Conservation (phyloP, 2,888 invertebrate genomes). For the Philopedon plagiatum region DNA sequence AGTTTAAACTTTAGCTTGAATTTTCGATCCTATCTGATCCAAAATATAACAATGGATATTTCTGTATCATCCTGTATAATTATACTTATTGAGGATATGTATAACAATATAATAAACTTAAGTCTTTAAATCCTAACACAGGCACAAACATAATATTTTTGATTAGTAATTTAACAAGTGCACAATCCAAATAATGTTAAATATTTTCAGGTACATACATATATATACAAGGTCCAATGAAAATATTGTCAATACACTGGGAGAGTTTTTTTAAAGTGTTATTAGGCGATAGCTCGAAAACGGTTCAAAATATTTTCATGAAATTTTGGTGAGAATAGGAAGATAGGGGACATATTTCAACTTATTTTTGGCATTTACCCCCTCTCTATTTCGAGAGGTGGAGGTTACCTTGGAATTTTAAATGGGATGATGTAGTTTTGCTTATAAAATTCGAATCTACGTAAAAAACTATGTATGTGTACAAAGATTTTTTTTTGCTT, state of each 20-base stretch:
- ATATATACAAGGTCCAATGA: not conserved
- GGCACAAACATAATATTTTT: constrained; percentile 4
- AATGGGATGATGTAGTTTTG: too few species aligned
- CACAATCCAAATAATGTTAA: not conserved
- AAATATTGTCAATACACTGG: not conserved
- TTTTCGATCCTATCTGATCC: not conserved
- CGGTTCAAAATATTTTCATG: too few species aligned
- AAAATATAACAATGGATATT: not conserved
- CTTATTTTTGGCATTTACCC: too few species aligned
- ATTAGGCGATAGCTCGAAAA: too few species aligned
- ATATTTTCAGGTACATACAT: constrained; percentile 10
- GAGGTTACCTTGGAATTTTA: too few species aligned
- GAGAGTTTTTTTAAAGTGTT: not conserved
- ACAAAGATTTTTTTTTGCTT: too few species aligned
- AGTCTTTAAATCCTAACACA: constrained; percentile 4
- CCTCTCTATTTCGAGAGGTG: too few species aligned
- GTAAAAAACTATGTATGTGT: too few species aligned
- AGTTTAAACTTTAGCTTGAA: too few species aligned
- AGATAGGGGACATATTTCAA: too few species aligned
- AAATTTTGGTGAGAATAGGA: too few species aligned
- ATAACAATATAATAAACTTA: constrained; percentile 8
- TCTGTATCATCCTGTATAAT: not conserved
- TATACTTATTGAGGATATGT: not conserved
- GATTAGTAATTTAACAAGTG: not conserved
- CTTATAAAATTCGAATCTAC: too few species aligned